phyloP scores from a whole-genome alignment of 2,888 invertebrate genomes.

The Drosophila conformis region DNA sequence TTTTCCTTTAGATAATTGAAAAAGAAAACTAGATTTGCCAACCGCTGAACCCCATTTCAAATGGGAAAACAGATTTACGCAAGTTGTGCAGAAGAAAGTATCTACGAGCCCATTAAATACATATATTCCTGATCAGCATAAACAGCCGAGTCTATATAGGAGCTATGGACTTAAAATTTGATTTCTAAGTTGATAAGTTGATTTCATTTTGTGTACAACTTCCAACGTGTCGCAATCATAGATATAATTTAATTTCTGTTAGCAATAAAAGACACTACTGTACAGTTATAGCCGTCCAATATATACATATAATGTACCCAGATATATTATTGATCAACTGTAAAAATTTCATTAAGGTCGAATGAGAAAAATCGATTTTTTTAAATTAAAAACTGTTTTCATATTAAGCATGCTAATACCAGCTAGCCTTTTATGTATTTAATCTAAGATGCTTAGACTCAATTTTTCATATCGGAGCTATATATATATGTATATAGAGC shows the following conservation, averaged over 20 bases:
- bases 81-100: too few relatives aligned
- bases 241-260: too few relatives aligned
- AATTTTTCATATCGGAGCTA: not conserved
- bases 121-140: not conserved
- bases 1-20: not conserved
- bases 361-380: not conserved
- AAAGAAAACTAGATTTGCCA: not conserved
- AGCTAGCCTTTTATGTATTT: not conserved
- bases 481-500: not conserved
- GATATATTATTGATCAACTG: not conserved
- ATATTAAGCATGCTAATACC: not conserved
- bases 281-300: not conserved
- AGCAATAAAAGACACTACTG: too few relatives aligned
- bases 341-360: not conserved
- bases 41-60: too few relatives aligned
- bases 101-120: too few relatives aligned
- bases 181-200: not conserved
- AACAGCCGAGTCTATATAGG: not conserved
- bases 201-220: not conserved
- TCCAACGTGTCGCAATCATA: not conserved
- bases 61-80: too few relatives aligned
- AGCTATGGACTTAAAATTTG: not conserved
- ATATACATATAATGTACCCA: not conserved
- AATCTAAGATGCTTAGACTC: too few relatives aligned
- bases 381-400: too few relatives aligned